A percentile compares a stretch with the other conserved stretches of the same genome.
These are phyloP conservation scores for Sebastes steindachneri DNA, from an alignment of 2,797 vertebrate genomes.

Conservation along the genomic window DNA sequence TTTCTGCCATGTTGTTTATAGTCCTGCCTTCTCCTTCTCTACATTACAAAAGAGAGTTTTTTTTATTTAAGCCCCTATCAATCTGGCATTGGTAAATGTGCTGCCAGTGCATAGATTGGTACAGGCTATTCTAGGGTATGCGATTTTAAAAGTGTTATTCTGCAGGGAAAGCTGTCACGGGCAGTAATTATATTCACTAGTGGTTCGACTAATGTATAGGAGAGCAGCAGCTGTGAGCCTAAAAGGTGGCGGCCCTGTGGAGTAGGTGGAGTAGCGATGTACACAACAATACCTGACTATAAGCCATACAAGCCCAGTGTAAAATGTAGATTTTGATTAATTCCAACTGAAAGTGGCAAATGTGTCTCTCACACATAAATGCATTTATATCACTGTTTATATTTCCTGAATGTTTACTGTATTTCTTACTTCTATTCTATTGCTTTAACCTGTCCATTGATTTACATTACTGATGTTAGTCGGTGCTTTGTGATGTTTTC, in stretches of 20 bases:
- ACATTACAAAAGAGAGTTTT: no score
- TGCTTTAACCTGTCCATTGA: background rate
- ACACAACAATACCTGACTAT: background rate
- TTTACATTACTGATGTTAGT: conserved; percentile 13
- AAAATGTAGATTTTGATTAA: background rate
- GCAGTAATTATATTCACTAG: background rate
- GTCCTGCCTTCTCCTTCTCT: background rate
- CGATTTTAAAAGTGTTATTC: background rate
- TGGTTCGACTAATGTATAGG: background rate
- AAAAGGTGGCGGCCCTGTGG: background rate
- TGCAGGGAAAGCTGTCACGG: background rate
- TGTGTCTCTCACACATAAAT: background rate
- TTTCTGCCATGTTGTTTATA: background rate
- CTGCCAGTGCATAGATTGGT: background rate
- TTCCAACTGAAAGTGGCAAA: background rate
- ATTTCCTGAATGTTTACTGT: background rate
- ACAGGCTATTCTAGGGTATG: background rate
- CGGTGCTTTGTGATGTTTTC: background rate
- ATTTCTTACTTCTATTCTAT: background rate
- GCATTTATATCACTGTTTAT: background rate
- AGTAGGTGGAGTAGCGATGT: background rate
- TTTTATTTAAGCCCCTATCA: background rate
- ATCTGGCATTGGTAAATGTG: background rate
- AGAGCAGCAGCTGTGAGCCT: background rate
- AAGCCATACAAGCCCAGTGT: background rate